Evolutionary conservation across 2,113 vertebrate species (phyloP), one percentile per base, ranked within the genome.

Genomic region (Centrocercus urophasianus): DNA sequence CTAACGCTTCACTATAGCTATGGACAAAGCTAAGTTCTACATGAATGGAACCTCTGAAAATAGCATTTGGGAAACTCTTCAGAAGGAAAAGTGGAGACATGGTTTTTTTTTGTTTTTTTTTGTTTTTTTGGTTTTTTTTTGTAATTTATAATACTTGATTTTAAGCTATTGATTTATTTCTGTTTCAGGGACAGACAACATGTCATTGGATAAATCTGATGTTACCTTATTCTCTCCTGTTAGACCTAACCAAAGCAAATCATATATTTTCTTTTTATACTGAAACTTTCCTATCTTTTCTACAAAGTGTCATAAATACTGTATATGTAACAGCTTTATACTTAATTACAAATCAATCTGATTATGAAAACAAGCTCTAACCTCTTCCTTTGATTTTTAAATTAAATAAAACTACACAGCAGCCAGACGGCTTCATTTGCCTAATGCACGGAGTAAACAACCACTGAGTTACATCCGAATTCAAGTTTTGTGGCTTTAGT

Each of bases 401-500:
- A 27, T 88, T 80, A 88, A 86, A 86, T 81, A 86, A 72, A 96
- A 86, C 19, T 61, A 83, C 52, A 81, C 72, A 92, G 42, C 70
- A 92, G 20, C 54, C 48, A 92, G 47, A 59, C 19, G 72, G 19
- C 27, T 92, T 93, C 43, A 95, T 96, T 96, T 94, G 72, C 85
- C 66, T 96, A 95, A 95, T 94, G 83, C 28, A 81, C 15, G 83
- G 42, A 60, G n/a, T 87, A 93, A 96, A 83, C 85, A 93, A 70
- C 7, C 8, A 70, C 22, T 61, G 69, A 85, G 11, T 13, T 79
- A 13, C 17, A 88, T 76, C 69, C 83, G 56, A 93, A 83, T 88
- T 79, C 85, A 75, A 14, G 8, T 61, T 59, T 57, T 72, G 54
- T 69, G 36, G 10, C 15, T 54, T 43, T n/a, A 65, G 36, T 54